Evolutionary conservation across 2,797 vertebrate species (phyloP).

Genomic region (Bradypus variegatus): DNA sequence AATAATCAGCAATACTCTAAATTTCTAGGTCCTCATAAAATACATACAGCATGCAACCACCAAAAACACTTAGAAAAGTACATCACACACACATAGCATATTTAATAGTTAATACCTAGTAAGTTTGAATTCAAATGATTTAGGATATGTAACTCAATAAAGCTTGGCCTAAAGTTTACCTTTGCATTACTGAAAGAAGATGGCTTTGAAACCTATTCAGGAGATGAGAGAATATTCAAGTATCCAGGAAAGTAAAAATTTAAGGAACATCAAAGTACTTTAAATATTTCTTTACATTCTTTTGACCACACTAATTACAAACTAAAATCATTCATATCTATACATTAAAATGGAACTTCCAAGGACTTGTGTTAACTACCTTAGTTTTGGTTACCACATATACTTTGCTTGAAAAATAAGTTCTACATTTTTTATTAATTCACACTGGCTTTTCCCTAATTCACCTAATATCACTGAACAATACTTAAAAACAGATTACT

Average conservation of each 20-base stretch:
- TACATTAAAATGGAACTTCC: background rate
- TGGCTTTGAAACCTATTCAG: conserved; percentile 17
- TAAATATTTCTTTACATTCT: conserved; percentile 28
- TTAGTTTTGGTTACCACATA: background rate
- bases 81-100: background rate
- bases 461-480: conserved; percentile 15
- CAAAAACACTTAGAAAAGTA: background rate
- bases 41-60: background rate
- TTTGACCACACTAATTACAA: conserved; percentile 24
- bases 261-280: conserved; percentile 4
- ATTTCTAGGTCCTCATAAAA: background rate
- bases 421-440: background rate
- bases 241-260: conserved; percentile 11
- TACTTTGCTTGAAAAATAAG: conserved; percentile 23
- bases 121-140: conserved; percentile 6
- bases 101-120: conserved; percentile 7
- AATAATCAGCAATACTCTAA: background rate
- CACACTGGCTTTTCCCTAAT: background rate
- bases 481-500: background rate
- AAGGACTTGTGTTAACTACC: background rate
- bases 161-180: background rate
- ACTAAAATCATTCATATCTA: conserved; percentile 22
- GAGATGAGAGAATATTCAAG: conserved; percentile 6
- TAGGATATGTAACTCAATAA: background rate
- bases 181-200: conserved; percentile 11